These are phyloP conservation scores for Parnassius smintheus DNA, from an alignment of 2,888 invertebrate genomes.

Conservation along the genomic window DNA sequence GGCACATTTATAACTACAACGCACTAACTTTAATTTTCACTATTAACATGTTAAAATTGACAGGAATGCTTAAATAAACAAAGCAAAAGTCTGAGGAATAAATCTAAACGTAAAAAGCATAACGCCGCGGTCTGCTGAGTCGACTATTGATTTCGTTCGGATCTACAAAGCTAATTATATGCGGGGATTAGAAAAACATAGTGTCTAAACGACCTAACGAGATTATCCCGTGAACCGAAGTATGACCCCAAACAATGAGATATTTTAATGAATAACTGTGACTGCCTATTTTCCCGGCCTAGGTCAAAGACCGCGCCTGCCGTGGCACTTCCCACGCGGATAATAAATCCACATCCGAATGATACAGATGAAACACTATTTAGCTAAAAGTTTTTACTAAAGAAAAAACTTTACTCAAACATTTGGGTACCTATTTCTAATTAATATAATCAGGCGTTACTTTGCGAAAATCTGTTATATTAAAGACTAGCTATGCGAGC, in stretches of 20 bases:
- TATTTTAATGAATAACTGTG: constrained; percentile 20
- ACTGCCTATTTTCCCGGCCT: constrained; percentile 13
- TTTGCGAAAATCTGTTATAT: too few species aligned
- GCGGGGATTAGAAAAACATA: constrained; percentile 21
- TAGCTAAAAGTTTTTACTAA: neutral
- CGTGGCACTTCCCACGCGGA: constrained; percentile 19
- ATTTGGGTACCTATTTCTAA: too few species aligned
- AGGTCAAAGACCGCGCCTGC: constrained; percentile 18
- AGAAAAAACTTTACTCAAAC: neutral
- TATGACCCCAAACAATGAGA: constrained; percentile 22
- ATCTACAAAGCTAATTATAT: constrained; percentile 36
- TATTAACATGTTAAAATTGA: too few species aligned
- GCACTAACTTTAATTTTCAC: too few species aligned
- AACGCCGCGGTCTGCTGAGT: constrained; percentile 53
- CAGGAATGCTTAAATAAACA: too few species aligned
- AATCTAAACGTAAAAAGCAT: constrained; percentile 48
- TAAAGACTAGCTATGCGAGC: too few species aligned
- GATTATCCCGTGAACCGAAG: constrained; percentile 23
- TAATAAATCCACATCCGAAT: constrained; percentile 6
- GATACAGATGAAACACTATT: neutral
- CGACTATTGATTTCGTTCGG: constrained; percentile 65
- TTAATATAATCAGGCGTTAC: too few species aligned
- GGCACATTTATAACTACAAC: too few species aligned
- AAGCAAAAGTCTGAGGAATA: too few species aligned
- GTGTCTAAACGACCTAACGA: constrained; percentile 15